These are phyloP conservation scores for Monopis laevigella DNA, from an alignment of 2,888 invertebrate genomes.

Conservation along the genomic window DNA sequence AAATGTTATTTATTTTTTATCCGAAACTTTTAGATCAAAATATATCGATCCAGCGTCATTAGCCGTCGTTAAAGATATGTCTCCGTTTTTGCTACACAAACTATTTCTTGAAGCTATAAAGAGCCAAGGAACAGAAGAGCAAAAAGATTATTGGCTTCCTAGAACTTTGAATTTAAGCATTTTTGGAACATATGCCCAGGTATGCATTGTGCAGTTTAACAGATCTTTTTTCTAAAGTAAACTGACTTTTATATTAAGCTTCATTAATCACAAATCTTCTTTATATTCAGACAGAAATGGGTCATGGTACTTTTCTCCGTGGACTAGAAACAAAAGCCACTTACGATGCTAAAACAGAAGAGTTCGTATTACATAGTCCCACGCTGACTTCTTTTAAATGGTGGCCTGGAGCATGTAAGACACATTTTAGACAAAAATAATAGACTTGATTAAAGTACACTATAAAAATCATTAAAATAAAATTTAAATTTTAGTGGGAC, in stretches of 20 bases:
- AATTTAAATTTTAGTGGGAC: slow-evolving; percentile 80
- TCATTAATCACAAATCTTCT: too few species aligned
- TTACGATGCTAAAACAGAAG: slow-evolving; percentile 83
- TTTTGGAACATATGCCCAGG: slow-evolving; percentile 93
- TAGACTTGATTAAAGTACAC: not conserved
- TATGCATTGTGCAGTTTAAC: too few species aligned
- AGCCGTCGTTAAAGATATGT: slow-evolving; percentile 66
- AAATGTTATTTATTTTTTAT: too few species aligned
- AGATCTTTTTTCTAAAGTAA: too few species aligned
- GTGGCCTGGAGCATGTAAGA: slow-evolving; percentile 92
- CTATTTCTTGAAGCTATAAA: slow-evolving; percentile 93
- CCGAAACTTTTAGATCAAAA: not conserved
- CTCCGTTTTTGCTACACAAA: slow-evolving; percentile 79
- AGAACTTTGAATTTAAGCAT: slow-evolving; percentile 82
- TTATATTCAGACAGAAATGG: slow-evolving; percentile 83
- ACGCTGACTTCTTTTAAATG: slow-evolving; percentile 91
- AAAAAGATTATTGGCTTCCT: slow-evolving; percentile 85
- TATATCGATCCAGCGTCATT: slow-evolving; percentile 6
- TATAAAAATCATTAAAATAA: not conserved
- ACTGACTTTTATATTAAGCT: too few species aligned
- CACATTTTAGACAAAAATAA: not conserved
- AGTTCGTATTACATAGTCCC: slow-evolving; percentile 89
- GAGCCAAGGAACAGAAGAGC: slow-evolving; percentile 87
- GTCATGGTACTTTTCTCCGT: slow-evolving; percentile 93
- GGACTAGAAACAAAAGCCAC: slow-evolving; percentile 93